A percentile compares a stretch with the other conserved stretches of the same genome.
phyloP scores from a whole-genome alignment of 2,113 vertebrate species.

The Coturnix japonica region DNA sequence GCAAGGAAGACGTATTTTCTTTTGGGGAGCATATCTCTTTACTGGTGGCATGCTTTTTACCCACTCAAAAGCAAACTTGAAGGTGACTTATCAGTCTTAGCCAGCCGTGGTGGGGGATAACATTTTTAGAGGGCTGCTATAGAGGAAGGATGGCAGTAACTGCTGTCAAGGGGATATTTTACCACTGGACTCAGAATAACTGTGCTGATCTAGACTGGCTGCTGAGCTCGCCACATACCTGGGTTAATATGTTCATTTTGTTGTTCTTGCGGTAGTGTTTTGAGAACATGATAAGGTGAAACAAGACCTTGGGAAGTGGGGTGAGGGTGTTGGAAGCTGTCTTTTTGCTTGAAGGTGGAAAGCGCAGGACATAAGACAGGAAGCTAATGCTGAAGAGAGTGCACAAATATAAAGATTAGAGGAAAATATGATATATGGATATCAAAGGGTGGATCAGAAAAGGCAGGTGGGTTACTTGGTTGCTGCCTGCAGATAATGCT shows the following conservation, averaged over 20 bases:
- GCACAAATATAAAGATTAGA: background rate
- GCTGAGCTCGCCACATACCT: background rate
- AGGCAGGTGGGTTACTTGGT: background rate
- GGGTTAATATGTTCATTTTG: background rate
- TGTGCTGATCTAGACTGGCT: background rate
- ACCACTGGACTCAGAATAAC: background rate
- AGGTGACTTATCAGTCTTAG: background rate
- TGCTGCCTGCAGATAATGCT: background rate
- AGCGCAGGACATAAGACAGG: background rate
- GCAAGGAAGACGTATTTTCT: background rate
- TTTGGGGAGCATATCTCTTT: background rate
- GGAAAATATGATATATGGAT: background rate
- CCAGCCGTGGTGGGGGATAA: background rate
- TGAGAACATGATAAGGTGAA: background rate
- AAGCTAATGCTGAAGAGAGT: background rate
- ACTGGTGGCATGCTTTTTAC: background rate
- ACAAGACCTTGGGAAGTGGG: background rate
- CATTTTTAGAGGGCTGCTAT: background rate
- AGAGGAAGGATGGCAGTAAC: background rate
- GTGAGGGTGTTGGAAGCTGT: background rate
- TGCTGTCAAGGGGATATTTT: background rate
- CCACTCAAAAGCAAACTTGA: background rate
- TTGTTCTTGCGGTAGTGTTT: background rate
- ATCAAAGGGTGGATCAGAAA: background rate
- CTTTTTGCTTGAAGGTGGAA: background rate